phyloP scores from a whole-genome alignment of 2,888 invertebrate genomes.

The Lasioglossum morio region DNA sequence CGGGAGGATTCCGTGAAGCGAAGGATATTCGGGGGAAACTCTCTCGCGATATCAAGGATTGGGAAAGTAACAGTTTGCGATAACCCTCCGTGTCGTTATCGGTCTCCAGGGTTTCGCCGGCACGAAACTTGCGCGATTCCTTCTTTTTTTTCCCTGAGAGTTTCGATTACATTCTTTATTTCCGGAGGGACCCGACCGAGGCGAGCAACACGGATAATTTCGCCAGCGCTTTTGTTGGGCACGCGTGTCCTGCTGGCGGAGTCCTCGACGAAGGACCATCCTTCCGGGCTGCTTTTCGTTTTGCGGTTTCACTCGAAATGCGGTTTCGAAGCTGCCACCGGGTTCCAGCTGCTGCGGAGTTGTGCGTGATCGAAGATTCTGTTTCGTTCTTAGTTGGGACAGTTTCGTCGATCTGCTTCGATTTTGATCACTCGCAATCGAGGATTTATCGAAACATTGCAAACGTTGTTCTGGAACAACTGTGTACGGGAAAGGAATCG shows the following conservation, averaged over 20 bases:
- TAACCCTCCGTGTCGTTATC: slow-evolving; percentile 24
- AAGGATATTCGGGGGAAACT: not conserved
- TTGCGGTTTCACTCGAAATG: slow-evolving; percentile 36
- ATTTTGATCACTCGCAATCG: not conserved
- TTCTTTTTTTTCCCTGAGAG: not conserved
- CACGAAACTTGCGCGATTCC: slow-evolving; percentile 16
- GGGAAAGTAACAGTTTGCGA: not conserved
- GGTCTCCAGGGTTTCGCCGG: slow-evolving; percentile 4
- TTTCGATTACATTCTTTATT: slow-evolving; percentile 9
- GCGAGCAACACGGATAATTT: not conserved
- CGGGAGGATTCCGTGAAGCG: not conserved
- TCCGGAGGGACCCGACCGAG: not conserved
- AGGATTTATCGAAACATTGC: too few species aligned
- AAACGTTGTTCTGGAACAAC: too few species aligned
- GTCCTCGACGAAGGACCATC: not conserved
- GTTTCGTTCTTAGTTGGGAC: not conserved
- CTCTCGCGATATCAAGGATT: slow-evolving; percentile 9
- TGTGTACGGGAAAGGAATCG: too few species aligned
- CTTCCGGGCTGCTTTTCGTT: slow-evolving; percentile 46
- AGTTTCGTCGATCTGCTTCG: not conserved
- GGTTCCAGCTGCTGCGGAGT: slow-evolving; percentile 41
- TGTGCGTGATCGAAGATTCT: not conserved
- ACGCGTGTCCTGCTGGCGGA: not conserved
- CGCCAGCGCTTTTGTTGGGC: not conserved
- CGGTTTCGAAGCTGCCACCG: slow-evolving; percentile 18